phyloP scores from a whole-genome alignment of 2,888 invertebrate species.

The Catocala sponsa region DNA sequence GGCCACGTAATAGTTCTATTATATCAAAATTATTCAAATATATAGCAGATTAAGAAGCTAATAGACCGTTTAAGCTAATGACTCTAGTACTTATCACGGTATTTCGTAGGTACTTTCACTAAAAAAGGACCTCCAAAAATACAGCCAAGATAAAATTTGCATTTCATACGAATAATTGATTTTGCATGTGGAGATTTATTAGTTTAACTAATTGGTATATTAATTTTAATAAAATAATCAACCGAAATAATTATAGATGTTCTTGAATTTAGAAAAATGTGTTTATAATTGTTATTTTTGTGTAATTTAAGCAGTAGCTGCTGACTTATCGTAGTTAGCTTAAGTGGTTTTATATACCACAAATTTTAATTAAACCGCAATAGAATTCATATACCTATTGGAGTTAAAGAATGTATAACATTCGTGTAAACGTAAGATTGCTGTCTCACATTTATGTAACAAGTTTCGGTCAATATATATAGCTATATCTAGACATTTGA shows the following conservation, averaged over 20 bases:
- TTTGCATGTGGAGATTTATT: slow-evolving; percentile 25
- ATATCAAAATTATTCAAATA: too few species aligned
- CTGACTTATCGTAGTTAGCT: not conserved
- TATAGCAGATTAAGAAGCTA: not conserved
- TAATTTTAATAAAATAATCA: slow-evolving; percentile 18
- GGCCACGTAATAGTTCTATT: too few species aligned
- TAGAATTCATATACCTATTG: too few species aligned
- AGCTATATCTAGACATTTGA: too few species aligned
- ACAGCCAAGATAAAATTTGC: slow-evolving; percentile 16
- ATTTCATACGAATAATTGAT: slow-evolving; percentile 22
- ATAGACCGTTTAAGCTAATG: not conserved
- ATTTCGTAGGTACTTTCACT: slow-evolving; percentile 25
- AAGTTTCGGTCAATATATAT: too few species aligned
- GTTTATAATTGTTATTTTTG: slow-evolving; percentile 9
- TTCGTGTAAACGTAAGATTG: too few species aligned
- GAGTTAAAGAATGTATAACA: too few species aligned
- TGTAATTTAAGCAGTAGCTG: slow-evolving; percentile 2
- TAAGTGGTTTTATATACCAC: too few species aligned
- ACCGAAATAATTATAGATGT: slow-evolving; percentile 12
- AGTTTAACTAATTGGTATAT: slow-evolving; percentile 28
- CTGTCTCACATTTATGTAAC: too few species aligned
- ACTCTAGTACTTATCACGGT: not conserved
- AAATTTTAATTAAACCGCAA: too few species aligned
- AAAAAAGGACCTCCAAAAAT: slow-evolving; percentile 1
- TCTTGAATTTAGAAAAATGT: slow-evolving; percentile 13